Percentiles rank a stretch among this genome's conserved stretches.
These are phyloP conservation scores for Trichopoda pennipes DNA, from an alignment of 2,888 invertebrate genomes.

Conservation along the genomic window DNA sequence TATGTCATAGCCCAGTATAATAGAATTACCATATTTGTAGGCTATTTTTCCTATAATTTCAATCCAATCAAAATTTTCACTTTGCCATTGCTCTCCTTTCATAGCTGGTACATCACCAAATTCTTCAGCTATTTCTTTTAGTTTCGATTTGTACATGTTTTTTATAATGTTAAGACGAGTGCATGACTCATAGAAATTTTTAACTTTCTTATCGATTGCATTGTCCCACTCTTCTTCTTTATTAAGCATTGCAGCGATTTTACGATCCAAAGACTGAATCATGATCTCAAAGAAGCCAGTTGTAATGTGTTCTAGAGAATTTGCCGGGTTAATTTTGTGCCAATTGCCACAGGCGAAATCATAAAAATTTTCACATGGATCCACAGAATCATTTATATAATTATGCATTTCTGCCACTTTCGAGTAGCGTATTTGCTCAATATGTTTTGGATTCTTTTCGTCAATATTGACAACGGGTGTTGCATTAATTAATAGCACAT, in stretches of 20 bases:
- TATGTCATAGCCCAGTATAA: slow-evolving; percentile 72
- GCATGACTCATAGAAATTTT: slow-evolving; percentile 77
- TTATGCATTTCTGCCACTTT: slow-evolving; percentile 74
- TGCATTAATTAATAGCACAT: slow-evolving; percentile 1
- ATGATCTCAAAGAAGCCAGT: slow-evolving; percentile 76
- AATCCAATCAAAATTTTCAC: slow-evolving; percentile 75
- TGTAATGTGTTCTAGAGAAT: slow-evolving; percentile 59
- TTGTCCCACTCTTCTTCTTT: slow-evolving; percentile 66
- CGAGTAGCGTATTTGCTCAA: slow-evolving; percentile 70
- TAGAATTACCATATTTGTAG: slow-evolving; percentile 70
- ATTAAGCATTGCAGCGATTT: slow-evolving; percentile 71
- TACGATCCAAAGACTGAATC: slow-evolving; percentile 71
- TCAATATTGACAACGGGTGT: slow-evolving; percentile 32
- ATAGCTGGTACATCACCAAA: slow-evolving; percentile 77
- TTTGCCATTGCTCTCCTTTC: slow-evolving; percentile 72
- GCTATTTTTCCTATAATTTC: slow-evolving; percentile 71
- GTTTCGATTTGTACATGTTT: slow-evolving; percentile 52
- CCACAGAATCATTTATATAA: slow-evolving; percentile 73
- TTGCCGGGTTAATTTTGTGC: slow-evolving; percentile 72
- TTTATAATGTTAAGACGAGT: slow-evolving; percentile 57
- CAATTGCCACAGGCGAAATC: slow-evolving; percentile 78
- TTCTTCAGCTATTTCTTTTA: slow-evolving; percentile 71
- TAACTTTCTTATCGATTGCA: slow-evolving; percentile 74
- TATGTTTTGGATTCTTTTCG: slow-evolving; percentile 43
- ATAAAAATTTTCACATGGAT: slow-evolving; percentile 78